These are phyloP conservation scores for Marisa cornuarietis DNA, from an alignment of 1,140 invertebrate genomes.

Conservation along the genomic window DNA sequence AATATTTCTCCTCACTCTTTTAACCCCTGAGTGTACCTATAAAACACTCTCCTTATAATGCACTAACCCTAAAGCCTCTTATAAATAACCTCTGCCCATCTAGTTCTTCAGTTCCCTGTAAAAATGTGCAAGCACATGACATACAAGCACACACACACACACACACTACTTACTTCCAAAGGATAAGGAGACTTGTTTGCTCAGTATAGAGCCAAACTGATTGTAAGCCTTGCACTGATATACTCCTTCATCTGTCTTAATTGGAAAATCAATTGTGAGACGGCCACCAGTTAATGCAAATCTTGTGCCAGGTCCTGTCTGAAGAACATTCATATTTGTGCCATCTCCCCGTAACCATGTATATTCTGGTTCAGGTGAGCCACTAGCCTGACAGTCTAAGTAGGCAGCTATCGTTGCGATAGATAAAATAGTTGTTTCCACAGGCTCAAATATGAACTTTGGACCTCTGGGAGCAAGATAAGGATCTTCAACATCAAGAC, in stretches of 20 bases:
- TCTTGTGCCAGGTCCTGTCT: slow-evolving; percentile 3
- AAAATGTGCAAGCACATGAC: neutral
- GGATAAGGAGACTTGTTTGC: slow-evolving; percentile 33
- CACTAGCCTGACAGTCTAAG: slow-evolving; percentile 43
- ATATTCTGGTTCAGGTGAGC: slow-evolving; percentile 40
- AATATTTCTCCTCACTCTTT: too few relatives aligned
- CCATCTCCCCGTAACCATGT: slow-evolving; percentile 28
- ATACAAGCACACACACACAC: neutral
- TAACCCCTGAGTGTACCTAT: too few relatives aligned
- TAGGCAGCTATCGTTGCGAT: slow-evolving; percentile 10
- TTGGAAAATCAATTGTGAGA: slow-evolving; percentile 36
- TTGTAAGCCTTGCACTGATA: slow-evolving; percentile 46
- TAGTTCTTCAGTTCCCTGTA: too few relatives aligned
- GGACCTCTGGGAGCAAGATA: slow-evolving; percentile 44
- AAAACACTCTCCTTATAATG: too few relatives aligned
- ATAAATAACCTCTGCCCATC: too few relatives aligned
- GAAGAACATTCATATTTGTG: neutral
- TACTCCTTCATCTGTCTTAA: slow-evolving; percentile 28
- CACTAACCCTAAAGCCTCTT: too few relatives aligned
- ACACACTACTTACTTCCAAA: slow-evolving; percentile 43
- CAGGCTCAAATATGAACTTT: slow-evolving; percentile 37
- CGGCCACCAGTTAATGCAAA: slow-evolving; percentile 43
- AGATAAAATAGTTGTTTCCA: slow-evolving; percentile 35
- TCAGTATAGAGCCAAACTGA: slow-evolving; percentile 35
- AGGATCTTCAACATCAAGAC: slow-evolving; percentile 32